A percentile compares a stretch with the other conserved stretches of the same genome.
Conservation (phyloP, 2,888 invertebrate species). For the Linyphia triangularis region DNA sequence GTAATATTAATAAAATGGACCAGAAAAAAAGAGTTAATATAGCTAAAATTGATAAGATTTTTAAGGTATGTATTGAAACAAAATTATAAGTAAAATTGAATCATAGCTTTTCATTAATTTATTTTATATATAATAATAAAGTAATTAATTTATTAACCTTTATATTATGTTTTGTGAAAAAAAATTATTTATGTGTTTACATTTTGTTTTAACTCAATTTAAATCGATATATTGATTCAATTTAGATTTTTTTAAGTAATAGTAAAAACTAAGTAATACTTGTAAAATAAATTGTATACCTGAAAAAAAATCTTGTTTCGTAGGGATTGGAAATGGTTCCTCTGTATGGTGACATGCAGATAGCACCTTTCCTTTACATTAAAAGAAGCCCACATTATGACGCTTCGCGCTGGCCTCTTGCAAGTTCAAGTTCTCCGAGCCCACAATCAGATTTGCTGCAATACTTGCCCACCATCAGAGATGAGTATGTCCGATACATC, state of each 20-base stretch:
- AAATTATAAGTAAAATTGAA: neutral
- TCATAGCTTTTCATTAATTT: neutral
- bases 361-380: conserved; percentile 98
- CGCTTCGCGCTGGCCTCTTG: conserved; percentile 91
- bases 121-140: neutral
- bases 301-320: too few species aligned
- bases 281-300: too few species aligned
- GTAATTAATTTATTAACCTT: neutral
- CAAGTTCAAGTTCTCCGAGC: conserved; percentile 89
- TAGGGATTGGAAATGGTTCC: conserved; percentile 96
- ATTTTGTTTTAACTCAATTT: conserved; percentile 1
- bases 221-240: too few species aligned
- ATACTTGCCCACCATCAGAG: conserved; percentile 93
- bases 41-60: conserved; percentile 96
- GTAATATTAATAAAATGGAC: conserved; percentile 96
- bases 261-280: too few species aligned
- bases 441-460: conserved; percentile 97
- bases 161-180: neutral
- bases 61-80: conserved; percentile 85
- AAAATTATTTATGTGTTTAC: neutral
- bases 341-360: conserved; percentile 99
- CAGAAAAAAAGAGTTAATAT: conserved; percentile 97
- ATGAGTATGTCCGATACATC: conserved; percentile 98
- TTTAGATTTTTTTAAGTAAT: too few species aligned
- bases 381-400: conserved; percentile 96